Percentiles rank a stretch among this genome's conserved stretches.
phyloP scores from a whole-genome alignment of 2,888 invertebrate genomes.

The Amiota mariae region DNA sequence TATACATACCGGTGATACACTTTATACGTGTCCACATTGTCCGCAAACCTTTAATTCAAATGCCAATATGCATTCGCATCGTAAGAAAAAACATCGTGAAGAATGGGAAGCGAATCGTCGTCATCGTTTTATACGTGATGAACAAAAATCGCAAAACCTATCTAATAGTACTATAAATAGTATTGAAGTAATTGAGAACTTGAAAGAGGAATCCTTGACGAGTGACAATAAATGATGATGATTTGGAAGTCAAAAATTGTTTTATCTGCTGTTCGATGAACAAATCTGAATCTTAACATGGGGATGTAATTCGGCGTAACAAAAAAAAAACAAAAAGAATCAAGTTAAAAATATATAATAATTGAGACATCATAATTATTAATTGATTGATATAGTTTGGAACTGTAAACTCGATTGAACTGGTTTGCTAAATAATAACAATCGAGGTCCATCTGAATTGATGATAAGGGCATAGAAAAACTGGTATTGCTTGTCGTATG shows the following conservation, averaged over 20 bases:
- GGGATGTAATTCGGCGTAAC: too few relatives aligned
- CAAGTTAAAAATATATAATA: slow-evolving; percentile 37
- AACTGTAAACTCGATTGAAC: slow-evolving; percentile 46
- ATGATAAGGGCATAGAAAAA: slow-evolving; percentile 34
- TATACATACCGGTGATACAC: slow-evolving; percentile 64
- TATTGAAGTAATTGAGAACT: too few relatives aligned
- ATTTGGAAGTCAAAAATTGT: too few relatives aligned
- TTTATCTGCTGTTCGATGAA: too few relatives aligned
- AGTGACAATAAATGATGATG: too few relatives aligned
- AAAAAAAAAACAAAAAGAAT: too few relatives aligned
- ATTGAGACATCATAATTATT: neutral
- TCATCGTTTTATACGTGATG: slow-evolving; percentile 29
- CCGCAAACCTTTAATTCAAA: slow-evolving; percentile 69
- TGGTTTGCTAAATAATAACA: slow-evolving; percentile 39
- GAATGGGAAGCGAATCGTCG: slow-evolving; percentile 66
- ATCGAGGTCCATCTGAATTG: slow-evolving; percentile 34
- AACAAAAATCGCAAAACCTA: too few relatives aligned
- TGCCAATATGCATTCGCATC: slow-evolving; percentile 69
- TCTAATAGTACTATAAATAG: too few relatives aligned
- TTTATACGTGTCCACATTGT: slow-evolving; percentile 68
- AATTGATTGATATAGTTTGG: slow-evolving; percentile 47
- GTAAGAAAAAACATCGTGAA: slow-evolving; percentile 67
- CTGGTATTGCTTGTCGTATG: slow-evolving; percentile 47
- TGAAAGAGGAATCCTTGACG: too few relatives aligned
- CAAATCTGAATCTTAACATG: too few relatives aligned